Base-by-base conservation (phyloP, 1,140 invertebrate genomes). In the Dufourea novaeangliae region DNA sequence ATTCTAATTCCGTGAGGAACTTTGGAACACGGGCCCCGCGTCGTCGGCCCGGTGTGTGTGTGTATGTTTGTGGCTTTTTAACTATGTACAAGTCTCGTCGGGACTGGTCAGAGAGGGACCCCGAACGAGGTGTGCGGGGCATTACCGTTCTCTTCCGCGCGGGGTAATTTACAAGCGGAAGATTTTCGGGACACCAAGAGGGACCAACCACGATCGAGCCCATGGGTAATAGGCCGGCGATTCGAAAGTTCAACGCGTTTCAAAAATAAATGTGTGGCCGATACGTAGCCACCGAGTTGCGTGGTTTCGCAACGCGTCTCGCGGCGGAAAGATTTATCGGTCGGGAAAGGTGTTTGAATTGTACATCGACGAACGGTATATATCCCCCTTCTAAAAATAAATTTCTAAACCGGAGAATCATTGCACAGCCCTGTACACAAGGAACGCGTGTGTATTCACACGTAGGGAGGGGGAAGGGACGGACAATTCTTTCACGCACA, bases 331-430 rank as follows among this genome's bases (percentile, higher is more conserved):
- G 52, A 69, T 69, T 69, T 75, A 75, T 75, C 39, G 22, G 14
- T 0, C 52, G 54, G 14, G 64, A 69, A 76, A 76, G 73, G 73
- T 76, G 73, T 68, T 69, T 41, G 46, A 76, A 76, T 76, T 69
- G 64, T 76, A 44, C 25, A 29, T 14, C 64, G 57, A 76, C 39
- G 10, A 69, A 69, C 64, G 73, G 73, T 76, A 69, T 34, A 67
- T 27, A 17, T 50, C 20, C 46, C 37, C 64, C 17, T 4, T 61
- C 73, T 76, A 76, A 76, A 76, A 76, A 76, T 76, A 76, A 34
- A 59, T 68, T 59, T 76, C 73, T 76, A 76, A 76, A 76, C 66
- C 66, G 73, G 54, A 76, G 73, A 76, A 76, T 76, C 64, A 69
- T 76, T 14, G 73, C 59, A 20, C 73, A 27, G 54, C 61, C 61